These are phyloP conservation scores for Dasypogon diadema DNA, from an alignment of 2,888 invertebrate species.

Conservation along the genomic window DNA sequence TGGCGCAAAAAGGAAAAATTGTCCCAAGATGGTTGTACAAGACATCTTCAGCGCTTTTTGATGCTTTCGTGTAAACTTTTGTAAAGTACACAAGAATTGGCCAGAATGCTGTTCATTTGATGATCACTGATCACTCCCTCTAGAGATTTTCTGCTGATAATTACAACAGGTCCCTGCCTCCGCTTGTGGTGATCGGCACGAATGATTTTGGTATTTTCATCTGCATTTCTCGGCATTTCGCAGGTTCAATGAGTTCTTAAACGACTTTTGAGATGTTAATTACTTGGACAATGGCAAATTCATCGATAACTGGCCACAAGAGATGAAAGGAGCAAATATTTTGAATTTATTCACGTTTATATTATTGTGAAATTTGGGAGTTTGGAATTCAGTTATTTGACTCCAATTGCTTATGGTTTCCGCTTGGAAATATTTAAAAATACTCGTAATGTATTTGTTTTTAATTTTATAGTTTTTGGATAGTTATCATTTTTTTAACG, in stretches of 20 bases:
- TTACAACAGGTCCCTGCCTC: neutral
- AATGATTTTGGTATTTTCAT: slow-evolving; percentile 43
- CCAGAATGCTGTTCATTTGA: slow-evolving; percentile 1
- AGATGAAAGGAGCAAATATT: slow-evolving; percentile 43
- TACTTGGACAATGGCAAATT: slow-evolving; percentile 53
- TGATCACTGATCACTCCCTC: slow-evolving; percentile 31
- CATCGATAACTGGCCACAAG: slow-evolving; percentile 34
- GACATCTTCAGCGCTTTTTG: slow-evolving; percentile 42
- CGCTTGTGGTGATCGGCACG: neutral
- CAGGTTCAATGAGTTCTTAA: slow-evolving; percentile 10
- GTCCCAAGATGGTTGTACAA: slow-evolving; percentile 31
- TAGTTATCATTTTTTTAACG: no score
- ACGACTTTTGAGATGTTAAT: slow-evolving; percentile 54
- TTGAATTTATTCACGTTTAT: slow-evolving; percentile 52
- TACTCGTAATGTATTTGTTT: no score
- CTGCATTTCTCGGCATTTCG: slow-evolving; percentile 41
- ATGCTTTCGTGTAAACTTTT: slow-evolving; percentile 44
- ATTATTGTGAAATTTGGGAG: slow-evolving; percentile 51
- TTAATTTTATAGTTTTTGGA: no score
- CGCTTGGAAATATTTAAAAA: slow-evolving; percentile 22
- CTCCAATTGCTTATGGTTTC: slow-evolving; percentile 4
- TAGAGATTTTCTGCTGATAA: slow-evolving; percentile 32
- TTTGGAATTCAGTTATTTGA: slow-evolving; percentile 43
- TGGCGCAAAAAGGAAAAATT: slow-evolving; percentile 10
- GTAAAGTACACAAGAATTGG: slow-evolving; percentile 41